Conservation (phyloP, 30 jellyfish, hydroid and myxozoan species). For the Cassiopea andromeda region DNA sequence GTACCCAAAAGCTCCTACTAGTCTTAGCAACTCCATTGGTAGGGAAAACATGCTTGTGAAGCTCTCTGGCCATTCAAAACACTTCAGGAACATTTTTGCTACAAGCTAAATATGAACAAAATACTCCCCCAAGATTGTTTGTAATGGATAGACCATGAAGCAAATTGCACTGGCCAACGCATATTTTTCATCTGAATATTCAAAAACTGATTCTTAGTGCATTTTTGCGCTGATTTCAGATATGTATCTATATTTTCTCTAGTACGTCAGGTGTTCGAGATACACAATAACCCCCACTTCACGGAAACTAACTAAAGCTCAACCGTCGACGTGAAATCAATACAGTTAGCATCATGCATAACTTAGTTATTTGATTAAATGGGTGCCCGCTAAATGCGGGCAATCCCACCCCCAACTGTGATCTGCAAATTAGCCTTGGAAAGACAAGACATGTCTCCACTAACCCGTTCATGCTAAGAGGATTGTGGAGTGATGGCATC, state of each 20-base stretch:
- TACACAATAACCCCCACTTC: constrained; percentile 18
- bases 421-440: too few relatives aligned
- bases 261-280: not conserved
- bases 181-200: constrained; percentile 1
- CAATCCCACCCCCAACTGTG: too few relatives aligned
- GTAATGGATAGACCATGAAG: not conserved
- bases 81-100: too few relatives aligned
- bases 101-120: too few relatives aligned
- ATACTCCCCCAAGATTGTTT: not conserved
- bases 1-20: too few relatives aligned
- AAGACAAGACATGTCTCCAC: too few relatives aligned
- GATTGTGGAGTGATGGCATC: too few relatives aligned
- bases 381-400: too few relatives aligned
- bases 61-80: too few relatives aligned
- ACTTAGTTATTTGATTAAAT: not conserved
- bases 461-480: too few relatives aligned
- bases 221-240: constrained; percentile 16
- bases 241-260: not conserved
- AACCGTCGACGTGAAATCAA: constrained; percentile 19
- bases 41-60: too few relatives aligned
- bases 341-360: constrained; percentile 19
- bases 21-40: too few relatives aligned
- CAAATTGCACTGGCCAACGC: constrained; percentile 12
- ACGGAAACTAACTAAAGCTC: constrained; percentile 19
- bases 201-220: constrained; percentile 11